Evolutionary conservation across 1,140 invertebrate species (phyloP), one percentile per base, ranked within the genome.

Genomic region (Hesperophylax magnus): DNA sequence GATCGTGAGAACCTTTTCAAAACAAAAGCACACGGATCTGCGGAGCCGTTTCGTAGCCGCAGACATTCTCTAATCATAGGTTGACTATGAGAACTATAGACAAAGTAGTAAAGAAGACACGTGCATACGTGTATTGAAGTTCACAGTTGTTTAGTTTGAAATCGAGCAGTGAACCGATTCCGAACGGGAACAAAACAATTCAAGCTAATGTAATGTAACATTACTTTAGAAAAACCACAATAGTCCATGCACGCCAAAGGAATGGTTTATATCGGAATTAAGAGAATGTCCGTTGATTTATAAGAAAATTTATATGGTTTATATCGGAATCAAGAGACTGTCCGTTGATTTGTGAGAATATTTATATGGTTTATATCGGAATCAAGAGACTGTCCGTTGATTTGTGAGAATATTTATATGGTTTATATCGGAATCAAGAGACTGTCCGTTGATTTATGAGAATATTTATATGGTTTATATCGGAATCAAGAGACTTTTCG

Each of bases 1-100:
- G 39, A 52, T 24, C 78, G 78, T 72, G 71, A 69, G 69, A 79
- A 79, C 15, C 52, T 24, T 18, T 34, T 75, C 52, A 75, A 56
- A 75, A 75, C 71, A 75, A 75, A 56, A 58, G 1, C 71, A 56
- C 17, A 34, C n/a, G 71, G 71, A 54, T 31, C 20, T 20, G 63
- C 17, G 15, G 67, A 71, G 20, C n/a, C 67, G 22, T 71, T 9
- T n/a, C 34, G 8, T 69, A 18, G 15, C 27, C 27, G 27, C n/a
- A n/a, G n/a, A 54, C 53, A 54, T 54, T 54, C 14, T 54, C 54
- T 5, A 9, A n/a, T n/a, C 17, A 56, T 17, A 56, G 18, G 2
- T n/a, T 56, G 18, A 56, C 17, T 56, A 56, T 3, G 18, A n/a
- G 17, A 56, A 56, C 17, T n/a, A 9, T 56, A n/a, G 18, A 56